These are phyloP conservation scores for Leucophenga maculata DNA, from an alignment of 2,888 invertebrate species.

Conservation along the genomic window DNA sequence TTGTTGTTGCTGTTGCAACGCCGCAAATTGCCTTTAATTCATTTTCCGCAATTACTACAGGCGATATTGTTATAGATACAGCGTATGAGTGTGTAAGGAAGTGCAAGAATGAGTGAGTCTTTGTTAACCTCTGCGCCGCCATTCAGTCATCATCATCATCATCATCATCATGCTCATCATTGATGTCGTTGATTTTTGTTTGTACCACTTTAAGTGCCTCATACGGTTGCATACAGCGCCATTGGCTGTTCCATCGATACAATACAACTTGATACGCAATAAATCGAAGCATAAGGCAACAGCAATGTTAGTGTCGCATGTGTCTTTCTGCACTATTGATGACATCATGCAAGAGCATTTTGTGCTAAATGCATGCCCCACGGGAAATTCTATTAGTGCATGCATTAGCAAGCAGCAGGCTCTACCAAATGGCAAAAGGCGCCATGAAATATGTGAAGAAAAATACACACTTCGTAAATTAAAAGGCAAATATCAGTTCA, in stretches of 20 bases:
- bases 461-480: not conserved
- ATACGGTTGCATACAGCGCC: slow-evolving; percentile 31
- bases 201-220: slow-evolving; percentile 43
- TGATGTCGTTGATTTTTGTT: slow-evolving; percentile 28
- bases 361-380: not conserved
- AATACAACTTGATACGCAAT: not conserved
- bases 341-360: not conserved
- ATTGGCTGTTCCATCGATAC: slow-evolving; percentile 5
- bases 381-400: slow-evolving; percentile 8
- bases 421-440: no score
- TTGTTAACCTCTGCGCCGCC: no score
- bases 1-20: slow-evolving; percentile 33
- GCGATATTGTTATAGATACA: slow-evolving; percentile 12
- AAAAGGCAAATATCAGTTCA: not conserved
- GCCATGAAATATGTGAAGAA: not conserved
- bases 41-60: slow-evolving; percentile 58
- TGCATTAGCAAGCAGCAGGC: not conserved
- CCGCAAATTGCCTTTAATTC: slow-evolving; percentile 59
- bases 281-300: not conserved
- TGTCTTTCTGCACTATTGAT: not conserved
- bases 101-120: no score
- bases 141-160: no score
- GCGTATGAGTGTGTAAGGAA: no score
- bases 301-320: no score
- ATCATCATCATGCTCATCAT: no score